These are phyloP conservation scores for Dreissena rostriformis DNA, from an alignment of 1,140 invertebrate genomes.

Conservation along the genomic window DNA sequence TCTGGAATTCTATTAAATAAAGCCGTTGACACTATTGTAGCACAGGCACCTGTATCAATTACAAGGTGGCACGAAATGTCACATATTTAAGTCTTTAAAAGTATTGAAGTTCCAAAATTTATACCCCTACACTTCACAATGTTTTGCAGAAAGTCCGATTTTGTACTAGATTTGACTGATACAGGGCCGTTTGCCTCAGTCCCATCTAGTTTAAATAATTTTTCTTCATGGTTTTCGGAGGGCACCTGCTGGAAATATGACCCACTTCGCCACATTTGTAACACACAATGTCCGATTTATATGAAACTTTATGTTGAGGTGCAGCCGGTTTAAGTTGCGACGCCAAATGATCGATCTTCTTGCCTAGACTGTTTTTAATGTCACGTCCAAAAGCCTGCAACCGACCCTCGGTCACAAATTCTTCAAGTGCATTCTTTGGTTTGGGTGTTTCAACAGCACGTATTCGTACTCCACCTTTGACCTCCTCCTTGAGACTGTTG, in stretches of 20 bases:
- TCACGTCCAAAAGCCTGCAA: background rate
- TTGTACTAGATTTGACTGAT: conserved; percentile 10
- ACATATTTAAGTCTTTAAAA: conserved; percentile 1
- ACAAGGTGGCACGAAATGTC: conserved; percentile 10
- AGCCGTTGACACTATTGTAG: conserved; percentile 21
- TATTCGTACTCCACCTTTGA: background rate
- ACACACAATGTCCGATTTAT: background rate
- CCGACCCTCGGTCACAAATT: background rate
- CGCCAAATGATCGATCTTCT: conserved; percentile 22
- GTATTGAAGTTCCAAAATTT: background rate
- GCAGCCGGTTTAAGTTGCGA: background rate
- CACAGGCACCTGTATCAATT: conserved; percentile 23
- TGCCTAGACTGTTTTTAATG: conserved; percentile 8
- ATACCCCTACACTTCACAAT: background rate
- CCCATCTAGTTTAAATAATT: conserved; percentile 29
- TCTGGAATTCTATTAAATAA: conserved; percentile 4
- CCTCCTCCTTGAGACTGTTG: conserved; percentile 9
- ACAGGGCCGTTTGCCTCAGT: conserved; percentile 23
- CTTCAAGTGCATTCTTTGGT: background rate
- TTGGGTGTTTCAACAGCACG: background rate
- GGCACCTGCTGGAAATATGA: background rate
- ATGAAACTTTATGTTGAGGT: background rate
- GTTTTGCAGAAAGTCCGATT: too few species aligned
- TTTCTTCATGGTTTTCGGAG: background rate
- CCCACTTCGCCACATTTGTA: conserved; percentile 20